These are phyloP conservation scores for Hemicrepidius hirtus DNA, from an alignment of 2,888 invertebrate genomes.

Conservation along the genomic window DNA sequence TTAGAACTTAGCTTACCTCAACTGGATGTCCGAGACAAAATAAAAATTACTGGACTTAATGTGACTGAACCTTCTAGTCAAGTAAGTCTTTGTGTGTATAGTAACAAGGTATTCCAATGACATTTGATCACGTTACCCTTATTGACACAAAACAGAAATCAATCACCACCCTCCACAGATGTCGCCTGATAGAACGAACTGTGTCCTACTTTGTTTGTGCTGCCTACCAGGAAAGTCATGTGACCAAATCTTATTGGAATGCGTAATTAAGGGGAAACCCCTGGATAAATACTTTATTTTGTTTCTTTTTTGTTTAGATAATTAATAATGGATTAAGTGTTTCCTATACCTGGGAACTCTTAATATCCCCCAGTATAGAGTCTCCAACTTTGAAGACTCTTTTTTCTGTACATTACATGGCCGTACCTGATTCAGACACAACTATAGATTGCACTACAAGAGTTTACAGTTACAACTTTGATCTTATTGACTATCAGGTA, in stretches of 20 bases:
- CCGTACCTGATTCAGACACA: constrained; percentile 63
- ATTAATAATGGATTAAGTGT: constrained; percentile 85
- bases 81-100: no score
- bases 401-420: constrained; percentile 78
- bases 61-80: constrained; percentile 67
- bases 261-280: no score
- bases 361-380: constrained; percentile 69
- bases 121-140: no score
- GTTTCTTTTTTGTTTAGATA: constrained; percentile 70
- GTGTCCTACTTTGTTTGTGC: no score
- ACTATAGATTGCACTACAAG: constrained; percentile 67
- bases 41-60: constrained; percentile 60
- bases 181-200: no score
- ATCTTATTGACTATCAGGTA: constrained; percentile 87
- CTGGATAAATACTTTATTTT: neutral
- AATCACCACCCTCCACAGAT: no score
- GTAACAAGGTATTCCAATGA: no score
- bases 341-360: constrained; percentile 87
- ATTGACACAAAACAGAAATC: no score
- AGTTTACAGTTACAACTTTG: constrained; percentile 82
- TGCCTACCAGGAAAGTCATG: no score
- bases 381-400: constrained; percentile 76
- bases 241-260: no score
- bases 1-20: constrained; percentile 62
- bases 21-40: constrained; percentile 61